Conservation (phyloP, 2,888 invertebrate genomes). For the Nasonovia ribisnigri region DNA sequence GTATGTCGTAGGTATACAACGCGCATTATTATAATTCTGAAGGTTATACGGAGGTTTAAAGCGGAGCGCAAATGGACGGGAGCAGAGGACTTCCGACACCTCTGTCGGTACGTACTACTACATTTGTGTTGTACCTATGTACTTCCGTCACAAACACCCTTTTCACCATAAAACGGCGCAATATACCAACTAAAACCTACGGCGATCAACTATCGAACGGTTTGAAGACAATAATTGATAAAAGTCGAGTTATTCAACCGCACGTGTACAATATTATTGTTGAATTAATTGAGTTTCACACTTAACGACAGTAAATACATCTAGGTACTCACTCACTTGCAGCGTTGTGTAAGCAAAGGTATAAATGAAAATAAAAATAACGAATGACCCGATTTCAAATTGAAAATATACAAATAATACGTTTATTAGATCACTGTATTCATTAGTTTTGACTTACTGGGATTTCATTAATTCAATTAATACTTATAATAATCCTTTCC, state of each 20-base stretch:
- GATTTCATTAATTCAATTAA: not conserved
- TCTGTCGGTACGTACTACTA: not conserved
- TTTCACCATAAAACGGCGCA: not conserved
- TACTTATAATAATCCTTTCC: not conserved
- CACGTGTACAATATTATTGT: not conserved
- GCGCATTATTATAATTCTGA: not conserved
- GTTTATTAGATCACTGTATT: not conserved
- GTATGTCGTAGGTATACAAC: not conserved
- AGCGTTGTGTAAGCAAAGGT: not conserved
- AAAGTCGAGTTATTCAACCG: not conserved
- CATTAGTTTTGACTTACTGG: not conserved
- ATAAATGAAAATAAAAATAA: not conserved
- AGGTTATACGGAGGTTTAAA: not conserved
- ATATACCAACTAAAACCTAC: not conserved
- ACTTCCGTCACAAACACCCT: no score
- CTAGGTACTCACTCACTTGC: not conserved
- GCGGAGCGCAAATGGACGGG: not conserved
- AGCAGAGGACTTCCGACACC: not conserved
- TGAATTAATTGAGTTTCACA: not conserved
- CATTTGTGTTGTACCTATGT: not conserved
- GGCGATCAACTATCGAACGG: not conserved
- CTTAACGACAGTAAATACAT: not conserved
- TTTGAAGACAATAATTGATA: not conserved
- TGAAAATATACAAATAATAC: not conserved
- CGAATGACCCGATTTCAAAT: not conserved